A percentile compares a stretch with the other conserved stretches of the same genome.
phyloP scores from a whole-genome alignment of 2,888 invertebrate species.

The Hyalella azteca region DNA sequence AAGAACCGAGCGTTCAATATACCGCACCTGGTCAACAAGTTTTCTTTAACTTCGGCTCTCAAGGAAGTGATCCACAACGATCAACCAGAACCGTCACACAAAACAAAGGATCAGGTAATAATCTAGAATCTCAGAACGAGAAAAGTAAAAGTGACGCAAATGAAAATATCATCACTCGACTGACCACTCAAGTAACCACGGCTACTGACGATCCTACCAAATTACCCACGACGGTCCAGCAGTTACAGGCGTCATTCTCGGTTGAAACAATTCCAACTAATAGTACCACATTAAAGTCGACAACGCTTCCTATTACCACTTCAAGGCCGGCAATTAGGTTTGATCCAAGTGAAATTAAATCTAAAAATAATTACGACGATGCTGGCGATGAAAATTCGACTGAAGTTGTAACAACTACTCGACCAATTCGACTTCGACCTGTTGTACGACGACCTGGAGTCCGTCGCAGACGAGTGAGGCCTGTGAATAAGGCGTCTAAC shows the following conservation, averaged over 20 bases:
- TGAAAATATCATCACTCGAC: not conserved
- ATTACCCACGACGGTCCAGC: not conserved
- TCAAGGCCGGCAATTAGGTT: not conserved
- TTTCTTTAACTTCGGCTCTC: not conserved
- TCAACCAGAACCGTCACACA: not conserved
- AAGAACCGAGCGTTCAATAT: slow-evolving; percentile 16
- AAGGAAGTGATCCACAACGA: slow-evolving; percentile 14
- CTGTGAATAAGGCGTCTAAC: not conserved
- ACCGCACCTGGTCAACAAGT: slow-evolving; percentile 3
- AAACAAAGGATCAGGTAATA: slow-evolving; percentile 30
- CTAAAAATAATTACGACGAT: not conserved
- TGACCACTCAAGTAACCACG: not conserved
- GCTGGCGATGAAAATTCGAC: slow-evolving; percentile 28
- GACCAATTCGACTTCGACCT: slow-evolving; percentile 31
- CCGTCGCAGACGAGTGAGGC: slow-evolving; percentile 24
- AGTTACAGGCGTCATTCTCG: not conserved
- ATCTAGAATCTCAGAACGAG: not conserved
- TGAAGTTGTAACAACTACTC: slow-evolving; percentile 7
- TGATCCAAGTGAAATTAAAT: not conserved
- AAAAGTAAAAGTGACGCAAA: not conserved
- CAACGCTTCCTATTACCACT: not conserved
- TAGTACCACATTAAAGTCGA: not conserved
- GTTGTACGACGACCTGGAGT: slow-evolving; percentile 19
- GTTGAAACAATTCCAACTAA: not conserved
- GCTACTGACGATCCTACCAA: not conserved